These are phyloP conservation scores for Thamnophis sirtalis DNA, from an alignment of 2,113 vertebrate genomes.

Conservation along the genomic window DNA sequence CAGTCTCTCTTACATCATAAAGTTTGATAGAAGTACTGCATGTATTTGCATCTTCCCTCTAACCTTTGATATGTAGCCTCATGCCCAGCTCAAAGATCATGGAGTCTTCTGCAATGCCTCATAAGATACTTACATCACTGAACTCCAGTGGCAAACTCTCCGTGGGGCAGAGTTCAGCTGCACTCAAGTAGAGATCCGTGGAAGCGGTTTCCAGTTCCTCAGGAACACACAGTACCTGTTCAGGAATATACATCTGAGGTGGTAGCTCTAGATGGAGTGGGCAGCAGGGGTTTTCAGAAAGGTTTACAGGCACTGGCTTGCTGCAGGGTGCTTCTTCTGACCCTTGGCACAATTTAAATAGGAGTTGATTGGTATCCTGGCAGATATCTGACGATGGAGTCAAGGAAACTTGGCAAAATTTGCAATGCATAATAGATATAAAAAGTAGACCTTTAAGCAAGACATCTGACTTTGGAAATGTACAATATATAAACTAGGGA, in stretches of 20 bases:
- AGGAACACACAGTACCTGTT: constrained; percentile 80
- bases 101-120: neutral
- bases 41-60: fast-evolving
- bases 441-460: neutral
- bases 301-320: constrained; percentile 85
- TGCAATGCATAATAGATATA: no score
- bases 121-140: constrained; percentile 84
- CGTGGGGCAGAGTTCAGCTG: constrained; percentile 93
- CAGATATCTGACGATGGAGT: constrained; percentile 82
- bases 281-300: constrained; percentile 88
- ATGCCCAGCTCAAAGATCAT: neutral
- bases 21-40: neutral
- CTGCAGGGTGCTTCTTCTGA: constrained; percentile 87
- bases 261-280: constrained; percentile 87
- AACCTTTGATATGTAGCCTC: fast-evolving
- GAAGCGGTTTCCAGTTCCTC: constrained; percentile 76
- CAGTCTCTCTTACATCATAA: fast-evolving
- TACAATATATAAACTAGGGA: neutral
- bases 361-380: constrained; percentile 88
- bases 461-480: neutral
- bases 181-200: constrained; percentile 89
- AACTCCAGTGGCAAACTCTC: constrained; percentile 94
- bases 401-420: constrained; percentile 61
- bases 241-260: constrained; percentile 86
- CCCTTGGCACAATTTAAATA: constrained; percentile 90